These are phyloP conservation scores for Amblyornis subalaris DNA, from an alignment of 2,113 vertebrate genomes.

Conservation along the genomic window DNA sequence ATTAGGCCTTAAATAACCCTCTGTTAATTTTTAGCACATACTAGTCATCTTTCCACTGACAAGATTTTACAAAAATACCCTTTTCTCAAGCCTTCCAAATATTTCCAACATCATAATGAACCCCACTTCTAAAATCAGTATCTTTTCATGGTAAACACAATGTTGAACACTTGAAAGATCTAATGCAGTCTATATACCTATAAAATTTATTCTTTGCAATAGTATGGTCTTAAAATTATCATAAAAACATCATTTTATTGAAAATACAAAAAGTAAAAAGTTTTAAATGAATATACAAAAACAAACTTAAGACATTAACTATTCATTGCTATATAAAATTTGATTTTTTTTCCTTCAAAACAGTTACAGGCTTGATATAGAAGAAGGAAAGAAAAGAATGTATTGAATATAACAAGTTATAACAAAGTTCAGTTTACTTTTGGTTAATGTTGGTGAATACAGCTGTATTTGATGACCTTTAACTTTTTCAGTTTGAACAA, in stretches of 20 bases:
- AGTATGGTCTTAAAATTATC: constrained; percentile 53
- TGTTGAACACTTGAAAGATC: not conserved
- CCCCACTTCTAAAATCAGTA: not conserved
- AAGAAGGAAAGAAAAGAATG: not conserved
- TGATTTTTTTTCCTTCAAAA: constrained; percentile 20
- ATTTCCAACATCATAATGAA: not conserved
- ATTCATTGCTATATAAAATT: constrained; percentile 32
- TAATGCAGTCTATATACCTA: constrained; percentile 19
- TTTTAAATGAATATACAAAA: constrained; percentile 2
- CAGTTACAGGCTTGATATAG: not conserved
- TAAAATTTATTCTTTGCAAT: constrained; percentile 55
- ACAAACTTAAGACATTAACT: constrained; percentile 11
- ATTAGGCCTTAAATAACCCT: constrained; percentile 8
- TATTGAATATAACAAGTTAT: constrained; percentile 26
- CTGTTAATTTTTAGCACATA: constrained; percentile 18
- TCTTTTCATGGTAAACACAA: constrained; percentile 3
- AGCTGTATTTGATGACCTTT: not conserved
- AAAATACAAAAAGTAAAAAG: constrained; percentile 52
- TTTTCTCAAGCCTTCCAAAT: not conserved
- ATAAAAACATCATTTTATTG: constrained; percentile 43
- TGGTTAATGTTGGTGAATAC: not conserved
- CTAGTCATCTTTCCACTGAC: not conserved
- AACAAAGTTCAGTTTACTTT: constrained; percentile 22
- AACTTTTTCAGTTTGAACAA: not conserved
- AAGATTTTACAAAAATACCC: not conserved